These are phyloP conservation scores for Orcinus orca DNA, from an alignment of 2,113 vertebrate genomes.

Conservation along the genomic window DNA sequence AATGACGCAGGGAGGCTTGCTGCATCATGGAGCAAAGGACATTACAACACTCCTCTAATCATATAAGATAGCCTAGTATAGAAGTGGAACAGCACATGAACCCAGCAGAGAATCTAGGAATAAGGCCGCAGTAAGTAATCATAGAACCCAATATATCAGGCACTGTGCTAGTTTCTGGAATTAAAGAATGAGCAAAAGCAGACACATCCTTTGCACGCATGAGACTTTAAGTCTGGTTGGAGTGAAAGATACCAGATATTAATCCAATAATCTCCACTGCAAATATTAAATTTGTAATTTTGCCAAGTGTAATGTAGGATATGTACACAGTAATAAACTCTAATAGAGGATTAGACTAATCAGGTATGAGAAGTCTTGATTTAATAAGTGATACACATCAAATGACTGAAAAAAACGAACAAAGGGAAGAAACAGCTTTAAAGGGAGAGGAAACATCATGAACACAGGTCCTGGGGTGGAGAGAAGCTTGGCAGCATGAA, in stretches of 20 bases:
- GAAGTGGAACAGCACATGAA: neutral
- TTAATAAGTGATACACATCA: neutral
- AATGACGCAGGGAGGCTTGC: rapidly evolving
- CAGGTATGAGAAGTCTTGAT: neutral
- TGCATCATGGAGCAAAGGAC: rapidly evolving
- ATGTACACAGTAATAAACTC: neutral
- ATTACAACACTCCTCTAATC: neutral
- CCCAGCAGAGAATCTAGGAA: neutral
- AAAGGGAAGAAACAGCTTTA: neutral
- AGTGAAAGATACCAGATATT: neutral
- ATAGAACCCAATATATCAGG: rapidly evolving
- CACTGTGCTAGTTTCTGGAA: neutral
- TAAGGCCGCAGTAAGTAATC: neutral
- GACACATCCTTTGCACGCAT: rapidly evolving
- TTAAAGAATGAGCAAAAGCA: neutral
- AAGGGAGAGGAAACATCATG: neutral
- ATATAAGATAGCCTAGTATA: neutral
- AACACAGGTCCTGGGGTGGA: no score
- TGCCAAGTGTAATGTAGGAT: neutral
- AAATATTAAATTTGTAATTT: neutral
- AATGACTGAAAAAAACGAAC: neutral
- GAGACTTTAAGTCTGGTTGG: neutral
- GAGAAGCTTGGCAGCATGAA: neutral
- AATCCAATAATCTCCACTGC: neutral
- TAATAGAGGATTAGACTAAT: neutral